These are phyloP conservation scores for Trissolcus japonicus DNA, from an alignment of 2,888 invertebrate genomes.

Conservation along the genomic window DNA sequence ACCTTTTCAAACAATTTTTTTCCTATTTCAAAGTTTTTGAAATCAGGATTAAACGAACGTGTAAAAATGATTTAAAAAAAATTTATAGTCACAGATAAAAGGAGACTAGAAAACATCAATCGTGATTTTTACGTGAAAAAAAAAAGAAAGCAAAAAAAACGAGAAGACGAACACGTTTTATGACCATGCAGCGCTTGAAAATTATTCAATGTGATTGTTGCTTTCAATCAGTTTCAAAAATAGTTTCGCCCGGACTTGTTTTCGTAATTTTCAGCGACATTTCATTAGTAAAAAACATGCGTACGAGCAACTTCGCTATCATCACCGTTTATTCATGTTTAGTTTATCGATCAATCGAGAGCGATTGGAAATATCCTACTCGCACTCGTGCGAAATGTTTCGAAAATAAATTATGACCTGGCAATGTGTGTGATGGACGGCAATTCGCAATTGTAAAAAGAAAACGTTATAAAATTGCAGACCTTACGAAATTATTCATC, in stretches of 20 bases:
- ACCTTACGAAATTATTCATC: not conserved
- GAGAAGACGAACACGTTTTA: too few relatives aligned
- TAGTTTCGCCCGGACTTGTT: slow-evolving; percentile 47
- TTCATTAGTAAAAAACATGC: slow-evolving; percentile 24
- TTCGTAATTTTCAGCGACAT: slow-evolving; percentile 38
- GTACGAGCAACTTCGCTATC: slow-evolving; percentile 49
- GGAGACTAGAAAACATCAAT: too few relatives aligned
- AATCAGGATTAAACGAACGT: too few relatives aligned
- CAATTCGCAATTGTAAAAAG: not conserved
- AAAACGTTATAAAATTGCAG: not conserved
- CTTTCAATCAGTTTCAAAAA: slow-evolving; percentile 37
- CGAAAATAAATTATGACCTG: slow-evolving; percentile 3
- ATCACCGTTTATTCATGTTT: slow-evolving; percentile 48
- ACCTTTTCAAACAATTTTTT: not conserved
- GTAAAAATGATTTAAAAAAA: too few relatives aligned
- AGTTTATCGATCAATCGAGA: slow-evolving; percentile 35
- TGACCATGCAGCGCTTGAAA: slow-evolving; percentile 2
- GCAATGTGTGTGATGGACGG: too few relatives aligned
- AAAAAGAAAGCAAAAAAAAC: too few relatives aligned
- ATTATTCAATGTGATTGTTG: slow-evolving; percentile 39
- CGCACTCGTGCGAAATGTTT: slow-evolving; percentile 29
- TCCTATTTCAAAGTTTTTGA: too few relatives aligned
- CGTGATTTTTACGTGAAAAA: too few relatives aligned
- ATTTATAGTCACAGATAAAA: too few relatives aligned
- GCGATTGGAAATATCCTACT: slow-evolving; percentile 46